Evolutionary conservation across 2,113 vertebrate genomes (phyloP).

Genomic region (Bombycilla garrulus): DNA sequence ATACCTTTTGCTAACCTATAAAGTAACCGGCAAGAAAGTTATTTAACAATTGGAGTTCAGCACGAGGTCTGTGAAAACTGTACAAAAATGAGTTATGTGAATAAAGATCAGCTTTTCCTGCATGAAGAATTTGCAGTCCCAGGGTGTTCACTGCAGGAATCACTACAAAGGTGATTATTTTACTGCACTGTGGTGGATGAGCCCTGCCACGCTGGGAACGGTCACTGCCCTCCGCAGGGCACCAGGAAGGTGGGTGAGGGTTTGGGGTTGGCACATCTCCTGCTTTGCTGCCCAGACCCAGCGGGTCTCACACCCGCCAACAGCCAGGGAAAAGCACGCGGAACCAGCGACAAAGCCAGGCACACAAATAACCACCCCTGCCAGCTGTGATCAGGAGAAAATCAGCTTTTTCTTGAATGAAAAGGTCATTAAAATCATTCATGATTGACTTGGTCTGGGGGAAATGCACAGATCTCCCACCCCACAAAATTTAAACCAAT

Average conservation of each 20-base stretch:
- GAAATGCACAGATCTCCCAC: neutral
- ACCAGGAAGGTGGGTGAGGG: neutral
- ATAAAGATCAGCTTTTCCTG: too few relatives aligned
- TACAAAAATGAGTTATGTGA: too few relatives aligned
- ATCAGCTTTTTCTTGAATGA: neutral
- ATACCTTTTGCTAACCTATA: too few relatives aligned
- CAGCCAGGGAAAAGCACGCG: accelerated
- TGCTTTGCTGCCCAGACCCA: neutral
- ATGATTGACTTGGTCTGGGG: neutral
- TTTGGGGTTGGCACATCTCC: neutral
- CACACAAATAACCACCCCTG: accelerated
- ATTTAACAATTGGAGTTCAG: too few relatives aligned
- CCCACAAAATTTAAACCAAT: neutral
- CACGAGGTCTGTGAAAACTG: too few relatives aligned
- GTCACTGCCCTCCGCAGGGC: too few relatives aligned
- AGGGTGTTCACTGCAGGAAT: too few relatives aligned
- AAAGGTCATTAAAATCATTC: neutral
- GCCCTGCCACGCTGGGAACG: too few relatives aligned
- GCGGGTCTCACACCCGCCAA: accelerated
- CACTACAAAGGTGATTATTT: too few relatives aligned
- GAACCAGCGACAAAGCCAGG: neutral
- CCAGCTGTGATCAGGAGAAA: accelerated
- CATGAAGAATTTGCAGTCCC: too few relatives aligned
- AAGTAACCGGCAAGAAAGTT: too few relatives aligned
- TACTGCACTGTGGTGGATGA: too few relatives aligned